A percentile compares a stretch with the other conserved stretches of the same genome.
Evolutionary conservation across 2,888 invertebrate species (phyloP).

Genomic region (Metalampra italica): DNA sequence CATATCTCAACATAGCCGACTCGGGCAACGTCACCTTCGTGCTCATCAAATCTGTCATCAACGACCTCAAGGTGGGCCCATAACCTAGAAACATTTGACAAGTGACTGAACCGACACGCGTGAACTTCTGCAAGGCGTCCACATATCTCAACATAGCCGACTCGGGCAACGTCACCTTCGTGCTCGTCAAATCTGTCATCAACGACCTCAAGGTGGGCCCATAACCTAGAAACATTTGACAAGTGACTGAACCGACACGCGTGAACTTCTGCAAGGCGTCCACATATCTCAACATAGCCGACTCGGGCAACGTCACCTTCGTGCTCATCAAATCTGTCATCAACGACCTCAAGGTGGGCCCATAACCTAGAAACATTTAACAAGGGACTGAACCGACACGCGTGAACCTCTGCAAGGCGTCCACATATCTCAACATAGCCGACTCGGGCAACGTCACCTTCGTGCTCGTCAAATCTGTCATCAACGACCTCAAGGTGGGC

Average conservation of each 20-base stretch:
- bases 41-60: conserved; percentile 94
- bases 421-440: conserved; percentile 94
- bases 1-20: conserved; percentile 95
- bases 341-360: no score
- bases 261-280: conserved; percentile 98
- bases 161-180: conserved; percentile 94
- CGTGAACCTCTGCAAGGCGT: conserved; percentile 97
- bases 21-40: conserved; percentile 95
- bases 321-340: conserved; percentile 80
- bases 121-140: conserved; percentile 97
- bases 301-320: conserved; percentile 95
- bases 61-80: conserved; percentile 89
- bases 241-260: conserved; percentile 96
- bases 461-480: conserved; percentile 80
- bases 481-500: no score
- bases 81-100: conserved; percentile 41
- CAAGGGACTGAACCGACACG: no score
- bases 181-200: conserved; percentile 94
- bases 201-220: conserved; percentile 90
- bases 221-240: no score
- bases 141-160: conserved; percentile 96
- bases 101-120: conserved; percentile 96
- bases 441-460: conserved; percentile 97
- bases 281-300: conserved; percentile 94
- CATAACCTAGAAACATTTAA: no score